Conservation (phyloP, 1,140 invertebrate species). For the Zaprionus ornatus region DNA sequence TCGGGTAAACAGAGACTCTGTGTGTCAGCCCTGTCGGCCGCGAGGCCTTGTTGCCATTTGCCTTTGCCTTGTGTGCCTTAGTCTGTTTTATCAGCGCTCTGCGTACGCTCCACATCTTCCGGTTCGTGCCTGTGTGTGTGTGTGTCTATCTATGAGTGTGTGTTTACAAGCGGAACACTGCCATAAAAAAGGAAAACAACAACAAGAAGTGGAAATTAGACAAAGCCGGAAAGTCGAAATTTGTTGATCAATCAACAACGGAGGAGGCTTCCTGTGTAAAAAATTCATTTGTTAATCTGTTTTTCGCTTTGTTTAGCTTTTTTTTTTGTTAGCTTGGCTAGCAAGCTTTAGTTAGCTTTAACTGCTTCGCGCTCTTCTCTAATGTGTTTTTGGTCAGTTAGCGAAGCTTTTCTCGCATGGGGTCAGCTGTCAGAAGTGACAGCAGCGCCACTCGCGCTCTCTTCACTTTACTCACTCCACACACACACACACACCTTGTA, state of each 20-base stretch:
- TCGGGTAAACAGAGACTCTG: constrained; percentile 19
- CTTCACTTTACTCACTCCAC: too few relatives aligned
- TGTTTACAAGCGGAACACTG: constrained; percentile 65
- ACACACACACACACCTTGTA: too few relatives aligned
- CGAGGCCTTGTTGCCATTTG: constrained; percentile 10
- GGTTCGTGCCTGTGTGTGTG: constrained; percentile 44
- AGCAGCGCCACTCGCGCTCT: neutral
- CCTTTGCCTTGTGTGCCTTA: constrained; percentile 14
- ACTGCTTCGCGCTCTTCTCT: constrained; percentile 18
- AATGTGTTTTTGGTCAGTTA: constrained; percentile 29
- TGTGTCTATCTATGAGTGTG: neutral
- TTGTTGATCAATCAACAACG: constrained; percentile 53
- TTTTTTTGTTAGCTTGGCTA: neutral
- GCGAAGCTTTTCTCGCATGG: neutral
- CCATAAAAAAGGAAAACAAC: constrained; percentile 42
- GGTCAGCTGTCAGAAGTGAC: constrained; percentile 5
- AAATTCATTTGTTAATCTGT: constrained; percentile 3
- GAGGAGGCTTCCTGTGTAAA: constrained; percentile 16
- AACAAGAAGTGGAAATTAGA: constrained; percentile 9
- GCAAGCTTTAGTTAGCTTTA: neutral
- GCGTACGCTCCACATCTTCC: constrained; percentile 62
- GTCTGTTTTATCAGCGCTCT: constrained; percentile 63
- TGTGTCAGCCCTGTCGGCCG: neutral
- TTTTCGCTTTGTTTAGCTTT: constrained; percentile 4
- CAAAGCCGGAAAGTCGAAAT: constrained; percentile 11